Conservation (phyloP, 2,113 vertebrate genomes). For the Sprattus sprattus region DNA sequence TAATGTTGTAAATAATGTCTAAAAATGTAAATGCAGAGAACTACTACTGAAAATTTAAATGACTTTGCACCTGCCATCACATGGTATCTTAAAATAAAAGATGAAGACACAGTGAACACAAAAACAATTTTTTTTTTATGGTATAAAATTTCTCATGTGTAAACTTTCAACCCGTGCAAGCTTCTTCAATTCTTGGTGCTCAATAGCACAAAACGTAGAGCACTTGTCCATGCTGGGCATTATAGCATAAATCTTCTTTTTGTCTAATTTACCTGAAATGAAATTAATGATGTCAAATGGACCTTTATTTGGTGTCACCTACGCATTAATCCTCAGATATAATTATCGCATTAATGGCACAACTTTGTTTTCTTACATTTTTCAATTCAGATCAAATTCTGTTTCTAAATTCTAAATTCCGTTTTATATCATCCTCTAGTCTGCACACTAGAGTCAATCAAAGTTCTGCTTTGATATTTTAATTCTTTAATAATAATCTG, state of each 20-base stretch:
- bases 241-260: background rate
- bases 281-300: background rate
- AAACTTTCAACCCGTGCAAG: constrained; percentile 36
- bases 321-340: background rate
- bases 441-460: background rate
- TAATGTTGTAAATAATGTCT: constrained; percentile 28
- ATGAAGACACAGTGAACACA: constrained; percentile 35
- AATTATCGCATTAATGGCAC: background rate
- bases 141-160: constrained; percentile 18
- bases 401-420: too few species aligned
- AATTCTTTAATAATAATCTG: background rate
- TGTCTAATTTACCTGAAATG: background rate
- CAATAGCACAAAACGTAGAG: background rate
- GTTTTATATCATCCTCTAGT: background rate
- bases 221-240: constrained; percentile 9
- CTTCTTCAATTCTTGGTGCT: background rate
- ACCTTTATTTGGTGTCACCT: background rate
- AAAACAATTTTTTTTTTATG: constrained; percentile 25
- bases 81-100: constrained; percentile 21
- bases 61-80: constrained; percentile 25
- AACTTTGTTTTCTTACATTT: background rate
- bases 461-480: background rate
- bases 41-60: background rate
- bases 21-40: constrained; percentile 22
- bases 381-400: background rate